Evolutionary conservation across 2,888 invertebrate genomes (phyloP).

Genomic region (Amphipoea oculea): DNA sequence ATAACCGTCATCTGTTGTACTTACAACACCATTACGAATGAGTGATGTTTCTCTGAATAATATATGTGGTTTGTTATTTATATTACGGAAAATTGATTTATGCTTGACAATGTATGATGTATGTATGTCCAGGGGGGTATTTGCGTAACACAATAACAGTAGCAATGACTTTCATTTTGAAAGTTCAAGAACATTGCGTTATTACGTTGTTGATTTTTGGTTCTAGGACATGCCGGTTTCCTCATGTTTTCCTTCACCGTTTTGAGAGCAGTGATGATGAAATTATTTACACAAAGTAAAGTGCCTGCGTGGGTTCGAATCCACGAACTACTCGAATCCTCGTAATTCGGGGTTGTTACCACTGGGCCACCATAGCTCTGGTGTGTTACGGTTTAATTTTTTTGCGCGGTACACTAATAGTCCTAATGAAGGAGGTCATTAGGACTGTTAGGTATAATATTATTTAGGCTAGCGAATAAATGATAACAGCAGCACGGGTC

Average conservation of each 20-base stretch:
- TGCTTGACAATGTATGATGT: neutral
- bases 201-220: neutral
- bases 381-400: too few relatives aligned
- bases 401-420: neutral
- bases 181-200: neutral
- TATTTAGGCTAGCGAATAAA: neutral
- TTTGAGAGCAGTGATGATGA: neutral
- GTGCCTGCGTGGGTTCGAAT: neutral
- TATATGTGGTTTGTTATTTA: slow-evolving; percentile 17
- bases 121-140: neutral
- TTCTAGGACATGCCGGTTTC: neutral
- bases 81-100: slow-evolving; percentile 13
- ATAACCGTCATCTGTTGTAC: slow-evolving; percentile 15
- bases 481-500: neutral
- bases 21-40: slow-evolving; percentile 24
- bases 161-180: neutral
- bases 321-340: neutral
- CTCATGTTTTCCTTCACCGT: neutral
- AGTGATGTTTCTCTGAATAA: slow-evolving; percentile 35
- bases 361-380: too few relatives aligned
- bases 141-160: neutral
- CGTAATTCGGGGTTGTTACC: neutral
- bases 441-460: too few relatives aligned
- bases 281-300: neutral
- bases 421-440: neutral